phyloP scores from a whole-genome alignment of 2,888 invertebrate genomes.

The Peribatodes rhomboidaria region DNA sequence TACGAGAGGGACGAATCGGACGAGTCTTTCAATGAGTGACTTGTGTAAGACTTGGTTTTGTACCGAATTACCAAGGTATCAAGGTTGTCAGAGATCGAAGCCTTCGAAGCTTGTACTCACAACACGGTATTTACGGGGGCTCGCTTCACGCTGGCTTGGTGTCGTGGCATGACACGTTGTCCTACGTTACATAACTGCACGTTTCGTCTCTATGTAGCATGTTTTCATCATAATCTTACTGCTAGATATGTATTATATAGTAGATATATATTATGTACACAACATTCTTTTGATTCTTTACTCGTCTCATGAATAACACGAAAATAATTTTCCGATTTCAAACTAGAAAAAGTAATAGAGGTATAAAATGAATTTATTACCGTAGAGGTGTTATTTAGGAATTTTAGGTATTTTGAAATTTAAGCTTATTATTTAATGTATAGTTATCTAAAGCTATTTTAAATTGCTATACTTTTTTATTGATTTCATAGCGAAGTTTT shows the following conservation, averaged over 20 bases:
- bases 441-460: constrained; percentile 7
- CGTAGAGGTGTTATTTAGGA: constrained; percentile 24
- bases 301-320: constrained; percentile 15
- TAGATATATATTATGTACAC: constrained; percentile 32
- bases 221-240: constrained; percentile 30
- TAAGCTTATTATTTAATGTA: constrained; percentile 18
- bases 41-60: too few species aligned
- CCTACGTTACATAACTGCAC: constrained; percentile 51
- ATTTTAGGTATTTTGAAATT: not conserved
- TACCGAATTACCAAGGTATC: not conserved
- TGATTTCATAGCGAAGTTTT: not conserved
- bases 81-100: constrained; percentile 49
- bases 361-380: constrained; percentile 2
- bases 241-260: constrained; percentile 35
- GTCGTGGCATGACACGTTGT: constrained; percentile 60
- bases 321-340: constrained; percentile 24
- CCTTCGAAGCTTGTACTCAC: constrained; percentile 64
- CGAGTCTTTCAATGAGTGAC: too few species aligned
- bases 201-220: constrained; percentile 50
- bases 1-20: too few species aligned
- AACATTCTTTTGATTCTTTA: constrained; percentile 23
- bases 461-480: not conserved
- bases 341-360: constrained; percentile 18
- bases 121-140: constrained; percentile 69
- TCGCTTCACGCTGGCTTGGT: constrained; percentile 64